Evolutionary conservation across 2,113 vertebrate species (phyloP), one percentile per base, ranked within the genome.

Genomic region (Labeo catla): DNA sequence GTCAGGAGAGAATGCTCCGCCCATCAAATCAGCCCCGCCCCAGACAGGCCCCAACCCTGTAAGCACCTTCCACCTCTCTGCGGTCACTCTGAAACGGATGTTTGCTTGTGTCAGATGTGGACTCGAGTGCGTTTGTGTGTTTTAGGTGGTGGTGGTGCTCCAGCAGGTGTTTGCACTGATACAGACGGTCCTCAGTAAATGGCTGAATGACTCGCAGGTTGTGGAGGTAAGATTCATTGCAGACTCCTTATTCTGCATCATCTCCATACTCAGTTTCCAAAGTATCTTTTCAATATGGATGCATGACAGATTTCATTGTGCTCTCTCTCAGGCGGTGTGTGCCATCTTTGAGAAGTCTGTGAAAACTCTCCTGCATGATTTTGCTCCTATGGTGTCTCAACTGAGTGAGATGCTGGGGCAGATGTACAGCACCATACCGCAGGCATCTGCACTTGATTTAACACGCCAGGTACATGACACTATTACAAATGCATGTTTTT

Each of bases 341-440:
- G 97, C 98, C 81, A 99, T 99, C 92, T 99, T 99, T 90, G 98
- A 99, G 94, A 99, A 99, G 93, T 99, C 98, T 0, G 98, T 99
- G 91, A 99, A 99, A 94, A 99, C 98, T 0, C 95, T 99, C 6
- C 94, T 99, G 61, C 98, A 99, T 86, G 97, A 99, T 84, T 99
- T 99, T 94, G 96, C 97, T 47, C 98, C 98, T 83, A 99, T 99
- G 97, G 97, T 99, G 72, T 97, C 98, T 89, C 98, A 99, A 93
- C 95, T 99, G 45, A 99, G 98, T 50, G 97, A 99, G 93, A 99
- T 99, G 98, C 95, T 99, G 82, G 98, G 98, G 8, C 97, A 98
- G 96, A 99, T 99, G 98, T 99, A 99, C 92, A 98, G 98, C 93
- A 99, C 98, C n/a, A 98, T 99, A 85, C 98, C 98, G 63, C 98